A percentile compares a stretch with the other conserved stretches of the same genome.
phyloP scores from a whole-genome alignment of 2,113 vertebrate genomes.

The Heloderma charlesbogerti region DNA sequence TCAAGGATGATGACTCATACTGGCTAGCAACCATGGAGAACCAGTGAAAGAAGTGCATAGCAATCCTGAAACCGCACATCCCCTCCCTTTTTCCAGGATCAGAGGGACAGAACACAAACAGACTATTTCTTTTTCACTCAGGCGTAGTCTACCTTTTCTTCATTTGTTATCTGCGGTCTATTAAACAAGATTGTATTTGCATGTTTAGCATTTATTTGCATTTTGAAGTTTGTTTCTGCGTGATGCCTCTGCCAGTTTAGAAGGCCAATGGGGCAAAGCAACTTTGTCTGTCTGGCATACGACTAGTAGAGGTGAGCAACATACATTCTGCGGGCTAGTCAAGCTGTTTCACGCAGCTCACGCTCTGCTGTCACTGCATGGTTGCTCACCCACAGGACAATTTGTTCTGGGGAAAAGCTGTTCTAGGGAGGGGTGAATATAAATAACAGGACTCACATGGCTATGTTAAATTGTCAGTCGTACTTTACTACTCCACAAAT shows the following conservation, averaged over 20 bases:
- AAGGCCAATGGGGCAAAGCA: neutral
- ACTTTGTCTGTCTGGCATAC: neutral
- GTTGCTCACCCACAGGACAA: neutral
- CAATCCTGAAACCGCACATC: neutral
- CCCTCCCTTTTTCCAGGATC: neutral
- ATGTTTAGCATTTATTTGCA: neutral
- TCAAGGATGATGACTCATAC: neutral
- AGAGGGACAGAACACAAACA: neutral
- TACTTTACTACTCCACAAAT: neutral
- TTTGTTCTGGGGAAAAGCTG: neutral
- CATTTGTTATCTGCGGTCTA: neutral
- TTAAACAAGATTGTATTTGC: neutral
- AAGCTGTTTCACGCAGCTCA: neutral
- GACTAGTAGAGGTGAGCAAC: neutral
- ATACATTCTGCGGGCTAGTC: neutral
- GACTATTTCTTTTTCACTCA: neutral
- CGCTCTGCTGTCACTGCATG: neutral
- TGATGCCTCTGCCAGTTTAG: neutral
- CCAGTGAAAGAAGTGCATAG: neutral
- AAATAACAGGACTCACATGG: neutral
- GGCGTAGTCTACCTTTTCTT: neutral
- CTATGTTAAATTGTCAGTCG: neutral
- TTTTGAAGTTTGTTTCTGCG: neutral
- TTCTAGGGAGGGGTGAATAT: neutral
- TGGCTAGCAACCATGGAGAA: too few relatives aligned